Percentiles rank a stretch among this genome's conserved stretches.
Evolutionary conservation across 1,140 invertebrate species (phyloP).

Genomic region (Medauroidea extradentata): DNA sequence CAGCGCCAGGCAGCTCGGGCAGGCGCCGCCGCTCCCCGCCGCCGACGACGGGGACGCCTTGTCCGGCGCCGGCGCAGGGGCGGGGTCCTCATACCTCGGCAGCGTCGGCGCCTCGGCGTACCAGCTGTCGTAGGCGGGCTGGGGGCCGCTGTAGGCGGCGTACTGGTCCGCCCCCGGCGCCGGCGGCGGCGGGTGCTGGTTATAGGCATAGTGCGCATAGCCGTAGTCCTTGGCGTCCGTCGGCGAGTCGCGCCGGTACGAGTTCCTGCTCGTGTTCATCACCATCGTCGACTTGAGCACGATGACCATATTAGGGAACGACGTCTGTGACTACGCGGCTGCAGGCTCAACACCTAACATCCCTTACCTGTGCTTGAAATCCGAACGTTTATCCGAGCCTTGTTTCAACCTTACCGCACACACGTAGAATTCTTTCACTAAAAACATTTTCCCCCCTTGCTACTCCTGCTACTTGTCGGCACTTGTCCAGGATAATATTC

Average conservation of each 20-base stretch:
- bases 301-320: neutral
- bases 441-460: too few species aligned
- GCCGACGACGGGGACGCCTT: slow-evolving; percentile 21
- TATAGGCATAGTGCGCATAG: slow-evolving; percentile 3
- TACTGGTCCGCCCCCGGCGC: too few species aligned
- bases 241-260: slow-evolving; percentile 11
- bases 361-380: neutral
- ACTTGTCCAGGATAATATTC: too few species aligned
- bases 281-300: slow-evolving; percentile 7
- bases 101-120: neutral
- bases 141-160: neutral
- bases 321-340: neutral
- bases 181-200: too few species aligned
- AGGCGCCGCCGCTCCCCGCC: slow-evolving; percentile 37
- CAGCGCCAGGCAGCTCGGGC: slow-evolving; percentile 39
- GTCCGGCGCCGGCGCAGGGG: slow-evolving; percentile 14
- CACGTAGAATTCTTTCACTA: neutral
- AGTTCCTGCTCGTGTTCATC: slow-evolving; percentile 11
- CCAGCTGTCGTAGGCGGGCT: slow-evolving; percentile 1
- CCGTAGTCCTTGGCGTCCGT: slow-evolving; percentile 7
- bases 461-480: too few species aligned
- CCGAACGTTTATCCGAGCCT: neutral
- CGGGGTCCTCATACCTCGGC: slow-evolving; percentile 1
- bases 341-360: neutral
- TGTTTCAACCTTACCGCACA: neutral